Conservation (phyloP, 2,113 vertebrate species). For the Eretmochelys imbricata region DNA sequence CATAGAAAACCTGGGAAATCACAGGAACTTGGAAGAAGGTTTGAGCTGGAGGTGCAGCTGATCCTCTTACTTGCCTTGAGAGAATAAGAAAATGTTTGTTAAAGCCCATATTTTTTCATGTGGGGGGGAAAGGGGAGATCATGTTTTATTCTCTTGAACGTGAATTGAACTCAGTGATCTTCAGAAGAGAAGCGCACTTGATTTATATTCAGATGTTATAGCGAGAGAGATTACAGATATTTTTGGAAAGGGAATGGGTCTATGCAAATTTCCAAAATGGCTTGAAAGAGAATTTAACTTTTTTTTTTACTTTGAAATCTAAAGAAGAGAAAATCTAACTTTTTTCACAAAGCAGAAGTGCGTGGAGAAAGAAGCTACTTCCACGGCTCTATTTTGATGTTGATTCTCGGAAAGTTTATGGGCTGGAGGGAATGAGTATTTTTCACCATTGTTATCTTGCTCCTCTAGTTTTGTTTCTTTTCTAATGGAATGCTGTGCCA, state of each 20-base stretch:
- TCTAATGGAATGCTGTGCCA: slow-evolving; percentile 72
- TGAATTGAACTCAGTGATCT: slow-evolving; percentile 59
- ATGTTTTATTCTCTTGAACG: slow-evolving; percentile 72
- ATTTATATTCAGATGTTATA: slow-evolving; percentile 80
- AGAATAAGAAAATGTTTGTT: neutral
- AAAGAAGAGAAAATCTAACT: slow-evolving; percentile 70
- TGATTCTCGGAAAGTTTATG: slow-evolving; percentile 67
- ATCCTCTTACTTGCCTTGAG: slow-evolving; percentile 27
- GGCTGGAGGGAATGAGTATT: slow-evolving; percentile 59
- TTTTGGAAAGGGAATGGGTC: slow-evolving; percentile 84
- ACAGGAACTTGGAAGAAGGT: slow-evolving; percentile 36
- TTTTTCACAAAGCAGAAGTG: slow-evolving; percentile 68
- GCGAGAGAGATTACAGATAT: slow-evolving; percentile 75
- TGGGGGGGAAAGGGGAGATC: slow-evolving; percentile 56
- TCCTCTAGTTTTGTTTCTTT: slow-evolving; percentile 65
- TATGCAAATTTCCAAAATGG: slow-evolving; percentile 82
- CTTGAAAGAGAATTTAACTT: slow-evolving; percentile 80
- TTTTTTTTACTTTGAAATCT: slow-evolving; percentile 80
- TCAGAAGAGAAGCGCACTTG: slow-evolving; percentile 26
- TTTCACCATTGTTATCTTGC: slow-evolving; percentile 66
- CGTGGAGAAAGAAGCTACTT: slow-evolving; percentile 68
- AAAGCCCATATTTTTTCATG: slow-evolving; percentile 72
- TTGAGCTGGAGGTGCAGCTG: slow-evolving; percentile 11
- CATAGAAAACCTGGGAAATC: neutral
- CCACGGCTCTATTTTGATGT: slow-evolving; percentile 73